phyloP scores from a whole-genome alignment of 2,113 vertebrate species.

The Anoura caudifer region DNA sequence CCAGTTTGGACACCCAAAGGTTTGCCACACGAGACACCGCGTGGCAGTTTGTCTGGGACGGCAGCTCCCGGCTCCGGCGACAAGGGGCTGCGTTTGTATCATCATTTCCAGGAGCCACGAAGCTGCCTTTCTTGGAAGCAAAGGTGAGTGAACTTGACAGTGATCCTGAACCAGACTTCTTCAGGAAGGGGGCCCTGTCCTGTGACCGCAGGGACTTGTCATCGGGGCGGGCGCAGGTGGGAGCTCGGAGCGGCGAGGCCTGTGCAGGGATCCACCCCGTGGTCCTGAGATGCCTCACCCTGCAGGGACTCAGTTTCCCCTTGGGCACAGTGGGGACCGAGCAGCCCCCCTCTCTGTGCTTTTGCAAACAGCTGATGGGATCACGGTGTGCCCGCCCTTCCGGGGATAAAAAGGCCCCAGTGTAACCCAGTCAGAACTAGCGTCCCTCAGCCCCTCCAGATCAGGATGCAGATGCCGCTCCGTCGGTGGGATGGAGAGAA shows the following conservation, averaged over 20 bases:
- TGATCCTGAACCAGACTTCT: conserved; percentile 38
- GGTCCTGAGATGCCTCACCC: neutral
- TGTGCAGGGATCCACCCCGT: rapidly evolving
- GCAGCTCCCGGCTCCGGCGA: neutral
- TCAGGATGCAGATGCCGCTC: rapidly evolving
- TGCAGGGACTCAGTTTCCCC: neutral
- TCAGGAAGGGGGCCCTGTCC: conserved; percentile 44
- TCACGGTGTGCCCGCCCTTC: rapidly evolving
- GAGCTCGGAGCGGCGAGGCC: neutral
- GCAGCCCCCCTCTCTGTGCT: too few relatives aligned
- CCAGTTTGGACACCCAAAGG: too few relatives aligned
- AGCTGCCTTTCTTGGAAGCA: conserved; percentile 60
- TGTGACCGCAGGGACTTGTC: conserved; percentile 29
- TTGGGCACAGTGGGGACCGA: rapidly evolving
- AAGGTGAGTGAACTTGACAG: conserved; percentile 50
- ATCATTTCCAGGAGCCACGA: conserved; percentile 50
- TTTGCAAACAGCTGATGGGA: neutral
- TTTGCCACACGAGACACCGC: too few relatives aligned
- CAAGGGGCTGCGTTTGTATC: rapidly evolving
- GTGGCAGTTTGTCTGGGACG: too few relatives aligned
- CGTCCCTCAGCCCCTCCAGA: rapidly evolving
- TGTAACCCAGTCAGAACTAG: rapidly evolving
- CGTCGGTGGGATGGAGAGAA: rapidly evolving
- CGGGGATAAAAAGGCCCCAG: rapidly evolving
- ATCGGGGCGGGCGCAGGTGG: neutral